phyloP scores from a whole-genome alignment of 2,888 invertebrate genomes.

The Dicycla oo region DNA sequence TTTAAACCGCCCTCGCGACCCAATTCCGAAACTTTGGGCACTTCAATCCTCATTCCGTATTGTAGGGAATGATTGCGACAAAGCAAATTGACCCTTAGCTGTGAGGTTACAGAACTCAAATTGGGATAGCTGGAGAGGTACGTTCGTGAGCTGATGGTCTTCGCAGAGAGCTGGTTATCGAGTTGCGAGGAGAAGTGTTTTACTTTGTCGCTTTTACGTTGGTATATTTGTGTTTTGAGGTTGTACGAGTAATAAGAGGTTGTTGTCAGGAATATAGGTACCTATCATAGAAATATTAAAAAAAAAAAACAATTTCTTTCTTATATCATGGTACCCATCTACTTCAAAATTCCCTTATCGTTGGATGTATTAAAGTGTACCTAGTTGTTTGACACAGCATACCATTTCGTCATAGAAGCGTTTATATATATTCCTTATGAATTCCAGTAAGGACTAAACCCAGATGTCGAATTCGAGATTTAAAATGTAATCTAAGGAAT shows the following conservation, averaged over 20 bases:
- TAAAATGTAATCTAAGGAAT: no score
- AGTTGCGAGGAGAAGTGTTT: slow-evolving; percentile 55
- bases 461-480: no score
- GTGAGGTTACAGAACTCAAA: slow-evolving; percentile 58
- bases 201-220: slow-evolving; percentile 38
- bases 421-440: not conserved
- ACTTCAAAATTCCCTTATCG: not conserved
- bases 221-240: slow-evolving; percentile 33
- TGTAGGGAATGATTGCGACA: slow-evolving; percentile 70
- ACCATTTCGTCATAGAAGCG: not conserved
- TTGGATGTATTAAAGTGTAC: not conserved
- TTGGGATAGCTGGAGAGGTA: slow-evolving; percentile 57
- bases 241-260: slow-evolving; percentile 1
- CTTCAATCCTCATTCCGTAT: slow-evolving; percentile 76
- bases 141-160: slow-evolving; percentile 71
- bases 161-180: slow-evolving; percentile 61
- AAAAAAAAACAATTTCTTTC: no score
- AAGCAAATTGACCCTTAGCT: slow-evolving; percentile 63
- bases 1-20: slow-evolving; percentile 75
- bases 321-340: no score
- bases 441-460: no score
- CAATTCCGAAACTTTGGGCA: slow-evolving; percentile 77
- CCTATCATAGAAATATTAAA: no score
- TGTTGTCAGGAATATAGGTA: not conserved
- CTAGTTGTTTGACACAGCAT: not conserved